These are phyloP conservation scores for Phyllopteryx taeniolatus DNA, from an alignment of 2,113 vertebrate species.

Conservation along the genomic window DNA sequence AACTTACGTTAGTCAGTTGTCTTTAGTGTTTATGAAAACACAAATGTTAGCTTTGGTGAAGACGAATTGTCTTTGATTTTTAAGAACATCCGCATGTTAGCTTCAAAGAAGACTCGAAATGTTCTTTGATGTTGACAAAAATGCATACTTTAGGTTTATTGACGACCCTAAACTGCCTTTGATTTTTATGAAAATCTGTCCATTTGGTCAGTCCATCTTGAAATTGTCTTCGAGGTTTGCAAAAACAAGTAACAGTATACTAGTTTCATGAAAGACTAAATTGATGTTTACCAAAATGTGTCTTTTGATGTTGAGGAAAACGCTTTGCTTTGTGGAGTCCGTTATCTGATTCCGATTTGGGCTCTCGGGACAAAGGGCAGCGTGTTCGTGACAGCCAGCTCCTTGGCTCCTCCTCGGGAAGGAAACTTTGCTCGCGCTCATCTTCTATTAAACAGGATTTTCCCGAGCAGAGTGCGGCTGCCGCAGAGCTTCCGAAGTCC, in stretches of 20 bases:
- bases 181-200: background rate
- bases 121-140: too few relatives aligned
- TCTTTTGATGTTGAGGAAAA: background rate
- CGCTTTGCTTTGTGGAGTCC: too few relatives aligned
- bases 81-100: too few relatives aligned
- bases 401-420: slow-evolving; percentile 28
- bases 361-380: background rate
- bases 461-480: slow-evolving; percentile 69
- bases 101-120: too few relatives aligned
- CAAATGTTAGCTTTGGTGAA: background rate
- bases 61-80: too few relatives aligned
- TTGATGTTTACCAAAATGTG: too few relatives aligned
- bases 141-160: too few relatives aligned
- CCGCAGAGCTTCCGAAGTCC: slow-evolving; percentile 70
- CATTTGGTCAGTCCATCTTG: too few relatives aligned
- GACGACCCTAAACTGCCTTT: background rate
- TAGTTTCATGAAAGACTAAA: too few relatives aligned
- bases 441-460: slow-evolving; percentile 76
- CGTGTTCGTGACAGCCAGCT: background rate
- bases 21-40: background rate
- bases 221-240: too few relatives aligned
- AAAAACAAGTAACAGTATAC: too few relatives aligned
- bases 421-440: slow-evolving; percentile 55
- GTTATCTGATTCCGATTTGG: background rate
- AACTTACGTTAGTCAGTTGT: background rate